phyloP scores from a whole-genome alignment of 2,888 invertebrate genomes.

The Chrysomela aeneicollis region DNA sequence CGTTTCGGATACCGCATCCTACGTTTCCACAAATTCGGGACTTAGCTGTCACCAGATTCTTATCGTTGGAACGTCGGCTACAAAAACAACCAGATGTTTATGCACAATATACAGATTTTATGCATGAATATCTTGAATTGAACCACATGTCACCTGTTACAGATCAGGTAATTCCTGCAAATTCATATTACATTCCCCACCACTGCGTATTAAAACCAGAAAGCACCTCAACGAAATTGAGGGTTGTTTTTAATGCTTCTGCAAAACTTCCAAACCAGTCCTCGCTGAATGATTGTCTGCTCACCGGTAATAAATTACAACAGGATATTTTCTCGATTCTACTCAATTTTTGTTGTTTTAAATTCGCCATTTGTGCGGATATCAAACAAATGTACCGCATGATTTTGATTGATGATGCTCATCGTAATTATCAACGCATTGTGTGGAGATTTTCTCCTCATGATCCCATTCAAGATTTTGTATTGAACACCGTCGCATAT shows the following conservation, averaged over 20 bases:
- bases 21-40: background rate
- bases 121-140: slow-evolving; percentile 13
- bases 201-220: background rate
- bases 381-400: too few relatives aligned
- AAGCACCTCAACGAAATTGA: background rate
- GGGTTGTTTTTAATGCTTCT: too few relatives aligned
- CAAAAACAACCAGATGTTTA: background rate
- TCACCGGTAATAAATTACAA: too few relatives aligned
- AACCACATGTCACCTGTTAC: slow-evolving; percentile 10
- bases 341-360: too few relatives aligned
- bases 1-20: background rate
- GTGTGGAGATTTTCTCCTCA: background rate
- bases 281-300: too few relatives aligned
- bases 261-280: too few relatives aligned
- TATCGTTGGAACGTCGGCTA: background rate
- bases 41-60: background rate
- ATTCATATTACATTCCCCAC: background rate
- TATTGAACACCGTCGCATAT: slow-evolving; percentile 1
- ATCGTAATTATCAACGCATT: background rate
- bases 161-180: too few relatives aligned
- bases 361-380: too few relatives aligned
- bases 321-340: too few relatives aligned
- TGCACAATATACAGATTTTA: background rate
- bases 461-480: background rate
- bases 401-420: too few relatives aligned